Evolutionary conservation across 2,888 invertebrate species (phyloP).

Genomic region (Caenorhabditis doughertyi): DNA sequence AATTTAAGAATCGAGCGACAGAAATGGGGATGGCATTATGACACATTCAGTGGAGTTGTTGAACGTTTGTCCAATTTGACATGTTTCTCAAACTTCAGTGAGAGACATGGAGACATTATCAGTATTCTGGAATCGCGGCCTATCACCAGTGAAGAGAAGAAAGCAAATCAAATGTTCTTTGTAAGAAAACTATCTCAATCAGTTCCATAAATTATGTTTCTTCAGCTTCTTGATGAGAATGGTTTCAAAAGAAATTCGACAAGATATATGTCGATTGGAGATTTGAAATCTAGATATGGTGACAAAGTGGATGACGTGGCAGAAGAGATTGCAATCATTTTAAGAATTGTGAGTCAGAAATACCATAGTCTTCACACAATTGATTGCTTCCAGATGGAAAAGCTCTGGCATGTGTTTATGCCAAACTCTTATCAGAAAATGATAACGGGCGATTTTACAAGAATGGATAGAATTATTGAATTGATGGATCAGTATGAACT

Average conservation of each 20-base stretch:
- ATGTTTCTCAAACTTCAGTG: constrained; percentile 70
- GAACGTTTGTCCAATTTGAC: constrained; percentile 67
- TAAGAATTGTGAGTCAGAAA: constrained; percentile 55
- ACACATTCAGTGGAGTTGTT: constrained; percentile 75
- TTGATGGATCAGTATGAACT: constrained; percentile 78
- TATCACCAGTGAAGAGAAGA: constrained; percentile 65
- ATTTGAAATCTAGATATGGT: constrained; percentile 78
- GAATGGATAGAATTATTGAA: constrained; percentile 79
- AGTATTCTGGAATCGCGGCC: constrained; percentile 59
- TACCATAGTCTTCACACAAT: background rate
- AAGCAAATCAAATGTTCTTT: constrained; percentile 72
- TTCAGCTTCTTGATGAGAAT: constrained; percentile 63
- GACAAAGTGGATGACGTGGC: constrained; percentile 75
- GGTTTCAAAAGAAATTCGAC: constrained; percentile 46
- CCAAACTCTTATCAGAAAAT: constrained; percentile 71
- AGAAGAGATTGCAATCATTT: constrained; percentile 65
- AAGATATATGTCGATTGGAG: constrained; percentile 77
- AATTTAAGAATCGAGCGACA: constrained; percentile 59
- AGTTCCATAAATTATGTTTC: background rate
- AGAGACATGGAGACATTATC: constrained; percentile 62
- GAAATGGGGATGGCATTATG: constrained; percentile 79
- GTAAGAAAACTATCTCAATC: constrained; percentile 49
- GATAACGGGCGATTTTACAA: constrained; percentile 73
- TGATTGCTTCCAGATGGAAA: constrained; percentile 64
- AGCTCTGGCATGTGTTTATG: constrained; percentile 74